These are phyloP conservation scores for Yponomeuta plumbellus DNA, from an alignment of 2,888 invertebrate genomes.

Conservation along the genomic window DNA sequence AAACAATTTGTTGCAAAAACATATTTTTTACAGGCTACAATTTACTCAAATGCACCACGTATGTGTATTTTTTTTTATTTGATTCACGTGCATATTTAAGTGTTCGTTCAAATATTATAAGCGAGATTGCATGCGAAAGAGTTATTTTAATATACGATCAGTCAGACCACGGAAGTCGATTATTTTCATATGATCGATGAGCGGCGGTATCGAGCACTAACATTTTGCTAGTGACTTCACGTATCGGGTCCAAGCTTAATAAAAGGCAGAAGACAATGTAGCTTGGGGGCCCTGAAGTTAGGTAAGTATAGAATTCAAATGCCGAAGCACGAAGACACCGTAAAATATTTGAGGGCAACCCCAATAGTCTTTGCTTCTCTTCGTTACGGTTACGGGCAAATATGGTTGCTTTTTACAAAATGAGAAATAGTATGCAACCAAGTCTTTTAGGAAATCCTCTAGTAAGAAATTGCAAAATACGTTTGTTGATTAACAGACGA, in stretches of 20 bases:
- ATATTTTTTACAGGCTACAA: too few species aligned
- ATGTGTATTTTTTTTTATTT: too few species aligned
- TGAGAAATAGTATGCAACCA: too few species aligned
- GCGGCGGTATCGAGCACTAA: background rate
- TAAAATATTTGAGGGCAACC: constrained; percentile 4
- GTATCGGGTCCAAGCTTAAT: background rate
- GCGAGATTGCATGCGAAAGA: background rate
- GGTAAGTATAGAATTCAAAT: background rate
- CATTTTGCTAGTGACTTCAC: constrained; percentile 3
- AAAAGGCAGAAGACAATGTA: background rate
- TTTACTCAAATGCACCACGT: too few species aligned
- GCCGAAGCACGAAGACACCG: background rate
- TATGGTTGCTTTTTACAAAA: background rate
- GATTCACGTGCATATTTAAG: too few species aligned
- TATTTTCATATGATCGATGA: background rate
- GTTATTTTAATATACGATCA: background rate
- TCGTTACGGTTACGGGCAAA: background rate
- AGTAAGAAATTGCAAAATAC: background rate
- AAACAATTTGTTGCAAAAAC: too few species aligned
- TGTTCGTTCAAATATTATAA: background rate
- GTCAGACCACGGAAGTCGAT: background rate
- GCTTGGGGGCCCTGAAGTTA: background rate
- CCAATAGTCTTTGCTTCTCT: background rate
- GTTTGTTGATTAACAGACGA: background rate
- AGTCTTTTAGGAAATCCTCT: background rate